These are phyloP conservation scores for Salvator merianae DNA, from an alignment of 2,113 vertebrate genomes.

Conservation along the genomic window DNA sequence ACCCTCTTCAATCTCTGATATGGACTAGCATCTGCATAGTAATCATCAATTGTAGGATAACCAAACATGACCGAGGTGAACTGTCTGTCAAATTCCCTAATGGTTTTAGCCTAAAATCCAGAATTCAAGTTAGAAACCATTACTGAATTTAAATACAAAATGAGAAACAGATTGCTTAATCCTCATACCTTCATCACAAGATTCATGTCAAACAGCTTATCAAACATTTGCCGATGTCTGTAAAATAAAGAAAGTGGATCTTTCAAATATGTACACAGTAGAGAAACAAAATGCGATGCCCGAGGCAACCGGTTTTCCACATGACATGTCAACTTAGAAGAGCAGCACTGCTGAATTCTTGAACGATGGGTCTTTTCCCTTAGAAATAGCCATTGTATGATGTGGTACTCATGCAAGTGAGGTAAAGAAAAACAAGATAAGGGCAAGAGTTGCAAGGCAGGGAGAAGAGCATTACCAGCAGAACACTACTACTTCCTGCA, in stretches of 20 bases:
- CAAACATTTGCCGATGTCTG: slow-evolving; percentile 92
- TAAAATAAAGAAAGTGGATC: slow-evolving; percentile 46
- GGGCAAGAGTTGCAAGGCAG: too few species aligned
- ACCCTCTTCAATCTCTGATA: slow-evolving; percentile 89
- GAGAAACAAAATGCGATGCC: slow-evolving; percentile 28
- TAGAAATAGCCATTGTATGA: background rate
- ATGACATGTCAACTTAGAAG: background rate
- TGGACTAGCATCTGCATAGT: slow-evolving; percentile 93
- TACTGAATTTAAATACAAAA: slow-evolving; percentile 39
- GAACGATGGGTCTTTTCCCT: background rate
- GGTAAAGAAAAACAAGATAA: background rate
- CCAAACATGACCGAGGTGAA: slow-evolving; percentile 98
- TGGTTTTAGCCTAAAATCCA: slow-evolving; percentile 87
- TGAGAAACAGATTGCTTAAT: slow-evolving; percentile 34
- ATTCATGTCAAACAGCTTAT: slow-evolving; percentile 93
- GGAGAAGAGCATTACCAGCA: background rate
- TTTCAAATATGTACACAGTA: slow-evolving; percentile 4
- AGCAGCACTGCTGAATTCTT: background rate
- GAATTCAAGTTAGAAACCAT: slow-evolving; percentile 54
- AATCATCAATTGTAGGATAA: slow-evolving; percentile 93
- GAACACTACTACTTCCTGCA: background rate
- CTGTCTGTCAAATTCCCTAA: slow-evolving; percentile 94
- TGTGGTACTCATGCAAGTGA: background rate
- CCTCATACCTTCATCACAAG: slow-evolving; percentile 93
- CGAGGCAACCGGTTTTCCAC: background rate